phyloP scores from a whole-genome alignment of 2,113 vertebrate genomes.

The Myiozetetes cayanensis region DNA sequence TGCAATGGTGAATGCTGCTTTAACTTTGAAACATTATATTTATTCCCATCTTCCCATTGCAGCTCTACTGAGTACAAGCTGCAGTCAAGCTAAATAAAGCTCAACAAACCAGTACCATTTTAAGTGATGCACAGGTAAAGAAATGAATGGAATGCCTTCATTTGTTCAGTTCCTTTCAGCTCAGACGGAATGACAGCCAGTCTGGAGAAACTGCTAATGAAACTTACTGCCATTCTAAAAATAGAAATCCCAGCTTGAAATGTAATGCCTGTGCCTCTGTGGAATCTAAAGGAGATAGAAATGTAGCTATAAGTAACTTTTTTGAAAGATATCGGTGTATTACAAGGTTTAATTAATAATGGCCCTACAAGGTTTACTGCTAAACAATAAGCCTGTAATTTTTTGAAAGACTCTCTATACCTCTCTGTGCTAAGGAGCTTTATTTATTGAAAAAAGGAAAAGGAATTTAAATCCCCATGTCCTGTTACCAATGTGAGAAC shows the following conservation, averaged over 20 bases:
- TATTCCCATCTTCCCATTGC: background rate
- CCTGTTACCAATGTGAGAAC: background rate
- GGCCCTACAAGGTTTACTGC: background rate
- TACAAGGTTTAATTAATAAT: too few species aligned
- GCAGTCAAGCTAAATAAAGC: background rate
- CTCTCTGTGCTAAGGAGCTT: background rate
- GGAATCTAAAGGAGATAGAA: background rate
- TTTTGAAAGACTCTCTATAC: background rate
- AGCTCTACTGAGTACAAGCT: background rate
- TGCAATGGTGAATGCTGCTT: background rate
- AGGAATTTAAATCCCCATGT: background rate
- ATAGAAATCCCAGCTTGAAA: background rate
- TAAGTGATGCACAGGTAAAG: rapidly evolving
- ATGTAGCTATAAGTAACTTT: background rate
- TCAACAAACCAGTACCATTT: background rate
- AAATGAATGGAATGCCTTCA: background rate
- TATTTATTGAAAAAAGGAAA: background rate
- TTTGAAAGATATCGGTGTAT: background rate
- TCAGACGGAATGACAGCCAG: background rate
- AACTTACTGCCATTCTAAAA: background rate
- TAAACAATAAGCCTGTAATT: background rate
- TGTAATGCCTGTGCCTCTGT: background rate
- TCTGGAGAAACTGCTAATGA: background rate
- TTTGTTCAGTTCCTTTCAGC: background rate
- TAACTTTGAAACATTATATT: background rate